Evolutionary conservation across 23 tunicate genomes (phyloP).

Genomic region (Trididemnum nubilum): DNA sequence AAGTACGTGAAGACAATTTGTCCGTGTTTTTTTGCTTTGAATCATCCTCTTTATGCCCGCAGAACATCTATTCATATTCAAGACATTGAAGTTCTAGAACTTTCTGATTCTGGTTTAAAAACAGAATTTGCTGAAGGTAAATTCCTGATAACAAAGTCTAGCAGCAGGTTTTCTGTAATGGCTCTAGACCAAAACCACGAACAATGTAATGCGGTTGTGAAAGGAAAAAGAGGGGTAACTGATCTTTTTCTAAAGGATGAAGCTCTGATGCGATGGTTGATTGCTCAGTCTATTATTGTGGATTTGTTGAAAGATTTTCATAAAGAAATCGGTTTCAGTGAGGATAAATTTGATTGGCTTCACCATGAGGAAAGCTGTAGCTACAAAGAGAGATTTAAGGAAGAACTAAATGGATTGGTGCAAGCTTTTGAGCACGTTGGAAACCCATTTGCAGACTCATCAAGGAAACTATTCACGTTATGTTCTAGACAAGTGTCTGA

Average conservation of each 20-base stretch:
- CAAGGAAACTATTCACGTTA: neutral
- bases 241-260: neutral
- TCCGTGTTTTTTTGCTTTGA: slow-evolving; percentile 13
- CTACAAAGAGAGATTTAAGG: neutral
- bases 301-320: neutral
- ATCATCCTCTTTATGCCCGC: neutral
- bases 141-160: neutral
- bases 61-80: neutral
- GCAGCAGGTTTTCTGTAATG: slow-evolving; percentile 3
- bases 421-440: neutral
- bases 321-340: neutral
- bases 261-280: neutral
- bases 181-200: slow-evolving; percentile 12
- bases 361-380: slow-evolving; percentile 1
- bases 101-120: slow-evolving; percentile 1
- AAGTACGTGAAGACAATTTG: neutral
- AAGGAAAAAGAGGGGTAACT: neutral
- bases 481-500: slow-evolving; percentile 4
- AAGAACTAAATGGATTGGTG: neutral
- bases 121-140: neutral
- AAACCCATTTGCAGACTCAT: slow-evolving; percentile 5
- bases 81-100: neutral
- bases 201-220: neutral
- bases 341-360: neutral
- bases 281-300: neutral